Conservation (phyloP, 2,797 vertebrate genomes). For the Simalia tracyae region DNA sequence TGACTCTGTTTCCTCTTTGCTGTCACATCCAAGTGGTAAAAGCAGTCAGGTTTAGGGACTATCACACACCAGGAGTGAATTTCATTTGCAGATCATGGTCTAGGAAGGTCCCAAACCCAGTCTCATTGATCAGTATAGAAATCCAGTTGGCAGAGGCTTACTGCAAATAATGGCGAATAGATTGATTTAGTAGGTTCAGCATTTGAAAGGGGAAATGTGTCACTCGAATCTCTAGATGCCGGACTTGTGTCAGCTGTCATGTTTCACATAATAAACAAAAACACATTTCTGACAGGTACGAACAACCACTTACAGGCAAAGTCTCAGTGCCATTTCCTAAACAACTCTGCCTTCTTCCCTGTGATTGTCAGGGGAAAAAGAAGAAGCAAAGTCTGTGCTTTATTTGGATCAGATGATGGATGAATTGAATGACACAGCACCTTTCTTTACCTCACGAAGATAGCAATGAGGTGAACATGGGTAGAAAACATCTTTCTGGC, state of each 20-base stretch:
- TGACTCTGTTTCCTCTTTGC: neutral
- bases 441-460: neutral
- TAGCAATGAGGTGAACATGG: neutral
- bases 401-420: neutral
- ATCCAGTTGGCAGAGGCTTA: neutral
- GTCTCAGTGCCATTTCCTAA: neutral
- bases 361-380: neutral
- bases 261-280: neutral
- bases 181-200: neutral
- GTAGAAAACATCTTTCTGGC: neutral
- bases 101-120: neutral
- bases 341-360: neutral
- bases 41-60: neutral
- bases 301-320: neutral
- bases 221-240: neutral
- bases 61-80: neutral
- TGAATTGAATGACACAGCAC: neutral
- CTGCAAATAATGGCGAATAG: neutral
- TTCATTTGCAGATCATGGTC: neutral
- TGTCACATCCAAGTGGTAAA: neutral
- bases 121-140: neutral
- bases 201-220: neutral
- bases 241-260: neutral
- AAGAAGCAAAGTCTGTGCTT: neutral
- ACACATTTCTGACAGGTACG: neutral